Percentiles rank a stretch among this genome's conserved stretches.
phyloP scores from a whole-genome alignment of 2,888 invertebrate genomes.

The Dasysyrphus albostriatus region DNA sequence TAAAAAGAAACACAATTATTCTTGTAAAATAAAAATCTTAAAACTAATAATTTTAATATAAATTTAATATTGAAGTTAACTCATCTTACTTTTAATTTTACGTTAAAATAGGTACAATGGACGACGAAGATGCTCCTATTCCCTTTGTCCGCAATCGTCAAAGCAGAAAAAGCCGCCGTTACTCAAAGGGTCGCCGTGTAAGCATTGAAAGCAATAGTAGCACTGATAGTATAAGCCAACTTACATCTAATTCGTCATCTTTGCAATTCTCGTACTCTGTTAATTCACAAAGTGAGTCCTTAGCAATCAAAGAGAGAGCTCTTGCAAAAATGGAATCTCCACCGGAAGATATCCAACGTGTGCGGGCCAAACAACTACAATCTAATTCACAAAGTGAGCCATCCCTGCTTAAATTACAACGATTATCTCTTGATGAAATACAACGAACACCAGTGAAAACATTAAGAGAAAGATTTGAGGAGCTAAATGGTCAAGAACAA shows the following conservation, averaged over 20 bases:
- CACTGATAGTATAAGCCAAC: conserved; percentile 56
- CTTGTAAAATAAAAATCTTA: too few species aligned
- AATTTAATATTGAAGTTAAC: too few species aligned
- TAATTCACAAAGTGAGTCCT: conserved; percentile 80
- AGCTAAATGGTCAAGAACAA: conserved; percentile 78
- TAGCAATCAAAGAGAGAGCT: conserved; percentile 79
- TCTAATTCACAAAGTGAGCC: conserved; percentile 59
- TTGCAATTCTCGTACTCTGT: conserved; percentile 81
- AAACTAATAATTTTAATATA: too few species aligned
- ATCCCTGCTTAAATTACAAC: conserved; percentile 55
- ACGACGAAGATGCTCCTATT: conserved; percentile 61
- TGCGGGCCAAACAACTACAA: conserved; percentile 43
- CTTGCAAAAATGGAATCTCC: conserved; percentile 78
- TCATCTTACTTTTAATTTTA: background rate
- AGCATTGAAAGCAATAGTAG: conserved; percentile 72
- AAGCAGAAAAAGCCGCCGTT: conserved; percentile 61
- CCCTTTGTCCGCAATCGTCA: conserved; percentile 66
- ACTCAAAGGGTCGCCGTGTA: conserved; percentile 71
- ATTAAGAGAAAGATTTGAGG: conserved; percentile 79
- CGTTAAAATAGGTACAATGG: conserved; percentile 33
- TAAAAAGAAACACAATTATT: too few species aligned
- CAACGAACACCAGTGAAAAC: conserved; percentile 53
- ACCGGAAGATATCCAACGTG: conserved; percentile 40
- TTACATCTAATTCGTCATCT: conserved; percentile 75
- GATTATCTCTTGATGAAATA: conserved; percentile 63